Percentiles rank a stretch among this genome's conserved stretches.
Evolutionary conservation across 2,113 vertebrate genomes (phyloP).

Genomic region (Catagonus wagneri): DNA sequence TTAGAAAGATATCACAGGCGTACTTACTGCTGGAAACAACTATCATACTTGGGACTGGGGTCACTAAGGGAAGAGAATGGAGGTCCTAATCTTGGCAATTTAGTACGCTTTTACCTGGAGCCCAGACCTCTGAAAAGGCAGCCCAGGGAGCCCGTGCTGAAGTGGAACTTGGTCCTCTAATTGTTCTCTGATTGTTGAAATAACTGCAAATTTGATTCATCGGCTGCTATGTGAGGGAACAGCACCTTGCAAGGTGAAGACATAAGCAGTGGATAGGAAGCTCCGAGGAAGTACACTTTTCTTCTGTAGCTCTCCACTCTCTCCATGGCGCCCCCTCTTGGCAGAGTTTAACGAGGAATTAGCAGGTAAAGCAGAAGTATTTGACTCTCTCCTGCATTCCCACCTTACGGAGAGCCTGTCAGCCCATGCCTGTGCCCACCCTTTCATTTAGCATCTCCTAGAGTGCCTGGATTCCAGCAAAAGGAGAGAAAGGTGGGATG

Average conservation of each 20-base stretch:
- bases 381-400: slow-evolving; percentile 89
- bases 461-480: slow-evolving; percentile 90
- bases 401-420: slow-evolving; percentile 90
- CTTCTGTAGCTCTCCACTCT: background rate
- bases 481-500: slow-evolving; percentile 87
- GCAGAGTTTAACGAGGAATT: background rate
- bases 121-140: background rate
- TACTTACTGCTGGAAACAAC: background rate
- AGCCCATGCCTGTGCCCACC: slow-evolving; percentile 89
- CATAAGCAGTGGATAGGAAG: background rate
- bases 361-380: background rate
- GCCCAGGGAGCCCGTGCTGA: no score
- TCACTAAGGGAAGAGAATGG: no score
- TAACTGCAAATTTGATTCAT: background rate
- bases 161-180: background rate
- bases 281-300: background rate
- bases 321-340: background rate
- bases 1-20: background rate
- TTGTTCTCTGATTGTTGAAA: background rate
- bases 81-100: background rate
- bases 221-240: background rate
- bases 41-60: background rate
- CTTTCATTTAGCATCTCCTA: slow-evolving; percentile 91
- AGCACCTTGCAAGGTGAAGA: background rate
- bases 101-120: background rate